Evolutionary conservation across 2,888 invertebrate genomes (phyloP), one percentile per base, ranked within the genome.

Genomic region (Dilophus febrilis): DNA sequence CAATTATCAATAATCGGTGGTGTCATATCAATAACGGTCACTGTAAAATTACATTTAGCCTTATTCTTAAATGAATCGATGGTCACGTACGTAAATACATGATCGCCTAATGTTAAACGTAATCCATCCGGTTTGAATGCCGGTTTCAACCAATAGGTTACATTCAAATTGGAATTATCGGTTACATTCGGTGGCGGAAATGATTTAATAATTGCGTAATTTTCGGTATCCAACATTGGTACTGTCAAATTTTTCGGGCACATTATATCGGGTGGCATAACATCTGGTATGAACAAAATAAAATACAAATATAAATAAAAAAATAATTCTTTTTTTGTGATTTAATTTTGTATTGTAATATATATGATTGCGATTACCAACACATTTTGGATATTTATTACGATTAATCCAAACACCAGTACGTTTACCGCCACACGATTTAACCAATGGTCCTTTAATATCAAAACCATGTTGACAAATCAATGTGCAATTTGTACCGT

Each of bases 61-160:
- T 63, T 65, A 52, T 78, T 78, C 32, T 68, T 66, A 42, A 64
- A 67, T 2, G 62, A 54, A 56, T 79, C 78, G 47, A 71, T 69
- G 0, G 76, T 75, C 11, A 67, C 64, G 53, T 77, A 77, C 1
- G 66, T 67, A n/a, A 79, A 64, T 11, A 54, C 55, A 4, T 71
- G 71, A 17, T 53, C 52, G 1, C 77, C 77, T 46, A 76, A 69
- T 44, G 67, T 66, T 35, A 74, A 67, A 48, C 66, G 66, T 36
- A 69, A 53, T 11, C 54, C 51, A 14, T 56, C 47, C 36, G 59
- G 56, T 31, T 57, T 58, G 4, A 75, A 57, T 12, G 70, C 66
- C 2, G 77, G 77, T 45, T 72, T 67, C 17, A 67, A 65, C 64
- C 73, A 72, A 30, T 73, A 49, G 0, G 62, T 60, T 1, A 74